These are phyloP conservation scores for Apogon hyalosoma DNA, from an alignment of 2,797 vertebrate genomes.

Conservation along the genomic window DNA sequence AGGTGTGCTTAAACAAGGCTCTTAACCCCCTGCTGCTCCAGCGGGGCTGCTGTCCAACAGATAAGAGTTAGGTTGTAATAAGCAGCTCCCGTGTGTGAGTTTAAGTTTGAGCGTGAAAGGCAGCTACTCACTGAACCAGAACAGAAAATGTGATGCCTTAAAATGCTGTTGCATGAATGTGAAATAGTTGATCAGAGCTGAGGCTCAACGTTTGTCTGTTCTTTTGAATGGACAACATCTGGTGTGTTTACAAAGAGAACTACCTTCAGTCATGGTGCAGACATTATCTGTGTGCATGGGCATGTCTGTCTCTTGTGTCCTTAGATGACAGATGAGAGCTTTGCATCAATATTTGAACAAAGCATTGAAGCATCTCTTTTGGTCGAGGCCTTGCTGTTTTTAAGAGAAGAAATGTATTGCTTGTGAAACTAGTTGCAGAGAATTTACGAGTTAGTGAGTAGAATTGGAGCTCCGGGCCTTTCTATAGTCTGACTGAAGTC, in stretches of 20 bases:
- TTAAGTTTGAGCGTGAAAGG: constrained; percentile 15
- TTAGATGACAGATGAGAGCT: constrained; percentile 73
- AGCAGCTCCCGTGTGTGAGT: constrained; percentile 20
- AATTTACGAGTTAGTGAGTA: constrained; percentile 60
- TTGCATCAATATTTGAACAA: constrained; percentile 83
- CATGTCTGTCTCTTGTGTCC: constrained; percentile 36
- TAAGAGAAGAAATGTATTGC: constrained; percentile 50
- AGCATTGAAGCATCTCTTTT: constrained; percentile 66
- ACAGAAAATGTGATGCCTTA: background rate
- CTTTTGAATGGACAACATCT: constrained; percentile 56
- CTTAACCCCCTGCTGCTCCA: constrained; percentile 19
- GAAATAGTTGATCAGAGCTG: constrained; percentile 30
- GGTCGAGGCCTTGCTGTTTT: constrained; percentile 64
- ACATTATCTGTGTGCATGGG: constrained; percentile 19
- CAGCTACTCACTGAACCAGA: constrained; percentile 1
- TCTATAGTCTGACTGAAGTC: constrained; percentile 57
- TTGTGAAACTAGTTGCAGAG: constrained; percentile 48
- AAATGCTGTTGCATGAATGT: constrained; percentile 10
- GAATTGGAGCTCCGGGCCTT: constrained; percentile 43
- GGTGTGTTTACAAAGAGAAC: constrained; percentile 32
- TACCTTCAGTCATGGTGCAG: constrained; percentile 25
- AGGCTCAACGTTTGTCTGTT: constrained; percentile 48
- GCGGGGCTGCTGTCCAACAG: constrained; percentile 17
- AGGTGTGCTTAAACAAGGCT: constrained; percentile 38
- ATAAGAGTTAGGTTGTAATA: constrained; percentile 19